Base-by-base conservation (phyloP, 2,888 invertebrate genomes). In the Ophion ellenae region DNA sequence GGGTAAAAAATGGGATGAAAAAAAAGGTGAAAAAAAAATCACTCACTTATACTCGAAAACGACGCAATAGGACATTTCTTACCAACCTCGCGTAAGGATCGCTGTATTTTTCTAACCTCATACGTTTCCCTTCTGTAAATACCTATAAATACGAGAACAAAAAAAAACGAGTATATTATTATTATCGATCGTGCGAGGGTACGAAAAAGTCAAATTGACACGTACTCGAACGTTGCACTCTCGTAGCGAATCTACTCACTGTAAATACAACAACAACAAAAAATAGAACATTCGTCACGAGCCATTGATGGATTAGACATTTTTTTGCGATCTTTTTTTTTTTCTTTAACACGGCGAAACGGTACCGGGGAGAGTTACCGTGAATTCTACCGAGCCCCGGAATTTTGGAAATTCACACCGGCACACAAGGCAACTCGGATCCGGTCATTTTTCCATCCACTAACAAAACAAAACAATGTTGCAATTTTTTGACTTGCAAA, bases 51-150 rank as follows among this genome's bases (percentile, higher is more conserved):
- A 71, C n/a, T 69, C 40, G 20, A 45, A 45, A 77, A 71, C 59
- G 81, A 88, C 83, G 76, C 86, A 85, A 87, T 88, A 88, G 86
- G 85, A 89, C 86, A 86, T 93, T 93, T 92, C 91, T 91, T 91
- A 93, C 74, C 90, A 89, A 86, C 92, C 87, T 90, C 89, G 89
- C 89, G 90, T 91, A 91, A 92, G 86, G 88, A 92, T 92, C 89
- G 90, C 91, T 92, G 92, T 94, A 94, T 94, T 94, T 94, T 94
- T 94, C 93, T 94, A 94, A 92, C 91, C 91, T 89, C 88, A 92
- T 90, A 89, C 90, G 89, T 92, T 92, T 87, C 89, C 45, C 90
- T 90, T 92, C 90, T 93, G 91, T 92, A 92, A 85, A 91, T 92
- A 92, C 79, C 79, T 86, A 87, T 88, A 88, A 84, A 84, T 86